A percentile compares a stretch with the other conserved stretches of the same genome.
phyloP scores from a whole-genome alignment of 1,140 invertebrate species.

The Drosophila elegans region DNA sequence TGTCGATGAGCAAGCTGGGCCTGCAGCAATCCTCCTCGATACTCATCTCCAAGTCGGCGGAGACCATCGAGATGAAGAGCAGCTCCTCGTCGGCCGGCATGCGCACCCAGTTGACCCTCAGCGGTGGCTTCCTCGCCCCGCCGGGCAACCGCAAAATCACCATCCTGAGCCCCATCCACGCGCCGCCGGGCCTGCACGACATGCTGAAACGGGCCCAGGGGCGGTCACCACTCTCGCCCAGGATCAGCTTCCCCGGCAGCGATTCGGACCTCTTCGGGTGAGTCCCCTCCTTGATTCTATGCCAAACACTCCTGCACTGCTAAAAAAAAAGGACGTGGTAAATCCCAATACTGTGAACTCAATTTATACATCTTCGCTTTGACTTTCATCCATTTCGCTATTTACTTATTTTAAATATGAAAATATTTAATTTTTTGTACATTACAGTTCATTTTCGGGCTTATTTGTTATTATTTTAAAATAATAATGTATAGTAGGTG shows the following conservation, averaged over 20 bases:
- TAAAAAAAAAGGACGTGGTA: no score
- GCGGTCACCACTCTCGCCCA: constrained; percentile 78
- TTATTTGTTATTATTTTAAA: no score
- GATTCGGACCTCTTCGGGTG: constrained; percentile 83
- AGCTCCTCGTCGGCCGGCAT: constrained; percentile 65
- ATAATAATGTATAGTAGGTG: no score
- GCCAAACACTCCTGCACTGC: no score
- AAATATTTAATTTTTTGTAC: no score
- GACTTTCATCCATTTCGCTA: no score
- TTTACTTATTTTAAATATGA: no score
- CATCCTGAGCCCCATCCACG: constrained; percentile 82
- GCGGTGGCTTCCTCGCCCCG: constrained; percentile 80
- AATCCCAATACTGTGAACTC: no score
- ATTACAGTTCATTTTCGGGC: no score
- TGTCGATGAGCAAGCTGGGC: constrained; percentile 76
- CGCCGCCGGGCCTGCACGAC: constrained; percentile 79
- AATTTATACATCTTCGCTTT: no score
- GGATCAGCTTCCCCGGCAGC: constrained; percentile 83
- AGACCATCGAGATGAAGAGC: constrained; percentile 84
- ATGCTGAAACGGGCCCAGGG: constrained; percentile 74
- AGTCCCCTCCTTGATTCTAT: constrained; percentile 34
- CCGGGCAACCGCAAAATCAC: constrained; percentile 82
- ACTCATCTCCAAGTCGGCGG: constrained; percentile 83
- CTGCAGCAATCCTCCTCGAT: constrained; percentile 83
- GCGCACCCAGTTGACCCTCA: constrained; percentile 81